Percentiles rank a stretch among this genome's conserved stretches.
phyloP scores from a whole-genome alignment of 2,888 invertebrate species.

The Blastobasis lacticolella region DNA sequence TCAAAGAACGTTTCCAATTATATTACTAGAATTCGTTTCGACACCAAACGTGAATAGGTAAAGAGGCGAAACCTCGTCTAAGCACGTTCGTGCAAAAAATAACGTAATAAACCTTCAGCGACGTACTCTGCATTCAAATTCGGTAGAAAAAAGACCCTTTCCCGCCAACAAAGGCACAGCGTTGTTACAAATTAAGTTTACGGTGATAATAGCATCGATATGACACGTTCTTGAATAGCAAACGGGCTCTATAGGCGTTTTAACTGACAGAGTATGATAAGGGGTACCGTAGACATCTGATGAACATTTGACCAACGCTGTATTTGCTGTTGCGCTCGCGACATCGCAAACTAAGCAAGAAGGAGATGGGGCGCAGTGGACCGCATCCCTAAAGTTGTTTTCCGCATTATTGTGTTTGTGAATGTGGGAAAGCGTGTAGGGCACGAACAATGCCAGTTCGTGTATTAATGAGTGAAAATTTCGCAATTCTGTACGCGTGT shows the following conservation, averaged over 20 bases:
- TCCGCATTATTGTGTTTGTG: slow-evolving; percentile 24
- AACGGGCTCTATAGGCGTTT: slow-evolving; percentile 5
- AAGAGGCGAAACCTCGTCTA: no score
- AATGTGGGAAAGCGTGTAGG: slow-evolving; percentile 30
- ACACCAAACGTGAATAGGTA: no score
- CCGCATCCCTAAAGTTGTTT: slow-evolving; percentile 14
- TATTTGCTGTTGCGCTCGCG: no score
- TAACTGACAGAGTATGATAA: slow-evolving; percentile 18
- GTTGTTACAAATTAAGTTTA: slow-evolving; percentile 11
- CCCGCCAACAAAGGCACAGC: no score
- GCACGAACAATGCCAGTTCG: slow-evolving; percentile 26
- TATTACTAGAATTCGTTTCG: no score
- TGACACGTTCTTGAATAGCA: slow-evolving; percentile 9
- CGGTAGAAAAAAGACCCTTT: no score
- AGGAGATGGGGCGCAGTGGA: no score
- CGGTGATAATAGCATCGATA: slow-evolving; percentile 6
- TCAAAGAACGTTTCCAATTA: no score
- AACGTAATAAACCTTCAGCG: no score
- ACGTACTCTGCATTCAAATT: no score
- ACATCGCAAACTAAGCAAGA: no score
- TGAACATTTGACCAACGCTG: slow-evolving; percentile 1
- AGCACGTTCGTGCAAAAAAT: no score
- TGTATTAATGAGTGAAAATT: slow-evolving; percentile 32
- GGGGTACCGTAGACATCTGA: slow-evolving; percentile 14
- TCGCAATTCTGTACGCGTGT: slow-evolving; percentile 22